A percentile compares a stretch with the other conserved stretches of the same genome.
Conservation (phyloP, 92 coral and sea anemone genomes). For the Muricea muricata region DNA sequence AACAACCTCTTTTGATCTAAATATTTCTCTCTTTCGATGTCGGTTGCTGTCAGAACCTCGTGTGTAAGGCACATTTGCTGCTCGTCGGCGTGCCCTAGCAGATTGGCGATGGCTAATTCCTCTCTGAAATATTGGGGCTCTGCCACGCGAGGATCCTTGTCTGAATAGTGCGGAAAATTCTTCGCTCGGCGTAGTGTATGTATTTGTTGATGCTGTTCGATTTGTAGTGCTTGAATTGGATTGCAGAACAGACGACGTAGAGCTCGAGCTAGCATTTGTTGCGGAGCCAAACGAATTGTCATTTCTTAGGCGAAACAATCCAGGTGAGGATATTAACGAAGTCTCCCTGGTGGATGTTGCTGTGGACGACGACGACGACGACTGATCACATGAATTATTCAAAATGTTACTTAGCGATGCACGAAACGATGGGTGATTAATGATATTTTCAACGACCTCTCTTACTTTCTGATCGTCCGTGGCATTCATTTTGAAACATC, state of each 20-base stretch:
- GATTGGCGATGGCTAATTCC: neutral
- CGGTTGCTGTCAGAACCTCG: too few species aligned
- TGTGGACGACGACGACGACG: neutral
- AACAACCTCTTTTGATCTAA: too few species aligned
- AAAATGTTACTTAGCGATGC: neutral
- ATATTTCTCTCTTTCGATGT: neutral
- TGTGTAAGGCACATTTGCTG: neutral
- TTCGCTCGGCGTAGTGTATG: too few species aligned
- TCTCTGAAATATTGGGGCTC: too few species aligned
- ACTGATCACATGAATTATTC: too few species aligned
- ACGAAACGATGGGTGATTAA: neutral
- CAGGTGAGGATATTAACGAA: neutral
- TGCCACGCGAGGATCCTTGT: neutral
- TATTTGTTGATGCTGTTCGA: neutral
- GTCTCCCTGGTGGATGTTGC: too few species aligned
- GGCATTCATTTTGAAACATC: too few species aligned
- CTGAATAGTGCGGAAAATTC: too few species aligned
- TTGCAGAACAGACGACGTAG: neutral
- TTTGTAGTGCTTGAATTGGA: neutral
- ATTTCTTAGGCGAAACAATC: neutral
- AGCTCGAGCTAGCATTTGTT: too few species aligned
- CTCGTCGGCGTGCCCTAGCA: neutral
- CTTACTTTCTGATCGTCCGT: too few species aligned
- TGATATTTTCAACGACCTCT: too few species aligned
- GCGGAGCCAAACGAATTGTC: neutral